Evolutionary conservation across 37 sponge, comb jelly and placozoan species (phyloP), one percentile per base, ranked within the genome.

Genomic region (Aphrocallistes beatrix): DNA sequence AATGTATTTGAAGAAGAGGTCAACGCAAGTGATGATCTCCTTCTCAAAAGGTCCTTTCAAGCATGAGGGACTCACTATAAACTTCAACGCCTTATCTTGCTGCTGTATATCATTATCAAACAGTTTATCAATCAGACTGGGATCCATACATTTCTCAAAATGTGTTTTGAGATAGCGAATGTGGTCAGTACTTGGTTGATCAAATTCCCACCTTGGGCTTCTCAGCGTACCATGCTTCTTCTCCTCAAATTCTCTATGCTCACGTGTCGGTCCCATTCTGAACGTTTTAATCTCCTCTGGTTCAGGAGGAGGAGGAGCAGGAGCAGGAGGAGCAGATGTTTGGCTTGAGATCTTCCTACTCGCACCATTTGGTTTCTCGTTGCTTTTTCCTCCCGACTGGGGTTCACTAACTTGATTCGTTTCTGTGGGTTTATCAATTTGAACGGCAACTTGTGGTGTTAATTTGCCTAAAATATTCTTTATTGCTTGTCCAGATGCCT

Each of bases 41-140:
- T 81, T 85, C 37, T 89, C 83, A 60, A 51, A 86, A n/a, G 89
- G 85, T 38, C 81, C 75, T 13, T 60, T 60, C 34, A 60, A 60
- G n/a, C 75, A 60, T 3, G 75, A 19, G 25, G 75, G 25, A 21
- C 75, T 30, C 1, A 13, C n/a, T 25, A 60, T 60, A 30, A 60
- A 19, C n/a, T 60, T 60, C 1, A 60, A 3, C 10, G 94, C 97
- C 36, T 83, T 82, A 0, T 92, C 51, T 37, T 94, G 95, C 75
- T 93, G 90, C 82, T 94, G 92, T 89, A 97, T 92, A 85, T 97
- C 95, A 23, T 86, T 88, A 50, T 94, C 93, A 69, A 94, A 94
- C 23, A 97, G 88, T 51, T 93, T 88, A 1, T 85, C 75, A 39
- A 89, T 87, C 81, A 97, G 86, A 1, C 84, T 36, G 3, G 37